A percentile compares a stretch with the other conserved stretches of the same genome.
These are phyloP conservation scores for Standfussiana lucernea DNA, from an alignment of 2,888 invertebrate genomes.

Conservation along the genomic window DNA sequence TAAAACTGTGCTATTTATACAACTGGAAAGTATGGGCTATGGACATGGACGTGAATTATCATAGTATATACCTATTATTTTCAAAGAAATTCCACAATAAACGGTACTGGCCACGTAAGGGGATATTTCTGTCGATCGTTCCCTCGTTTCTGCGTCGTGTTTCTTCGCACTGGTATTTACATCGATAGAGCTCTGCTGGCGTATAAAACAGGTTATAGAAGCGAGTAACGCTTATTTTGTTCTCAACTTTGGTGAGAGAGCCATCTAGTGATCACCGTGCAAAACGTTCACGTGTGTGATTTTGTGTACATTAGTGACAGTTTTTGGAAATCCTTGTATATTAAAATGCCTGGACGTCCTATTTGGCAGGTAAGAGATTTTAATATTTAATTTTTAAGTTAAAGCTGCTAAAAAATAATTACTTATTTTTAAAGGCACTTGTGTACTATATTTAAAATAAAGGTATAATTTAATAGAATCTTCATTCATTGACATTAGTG, in stretches of 20 bases:
- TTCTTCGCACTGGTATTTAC: conserved; percentile 86
- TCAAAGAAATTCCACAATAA: conserved; percentile 75
- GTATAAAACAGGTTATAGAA: conserved; percentile 90
- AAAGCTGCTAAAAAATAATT: neutral
- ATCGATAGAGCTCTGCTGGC: conserved; percentile 81
- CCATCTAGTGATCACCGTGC: conserved; percentile 86
- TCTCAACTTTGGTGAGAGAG: conserved; percentile 88
- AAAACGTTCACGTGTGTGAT: conserved; percentile 80
- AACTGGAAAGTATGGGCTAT: conserved; percentile 38
- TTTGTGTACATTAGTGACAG: conserved; percentile 78
- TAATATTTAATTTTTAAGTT: neutral
- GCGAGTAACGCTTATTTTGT: conserved; percentile 88
- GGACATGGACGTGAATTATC: conserved; percentile 38
- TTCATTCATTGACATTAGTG: neutral
- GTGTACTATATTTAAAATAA: neutral
- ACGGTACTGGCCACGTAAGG: conserved; percentile 79
- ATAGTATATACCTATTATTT: conserved; percentile 59
- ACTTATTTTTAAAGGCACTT: neutral
- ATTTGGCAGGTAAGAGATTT: conserved; percentile 92
- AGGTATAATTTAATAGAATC: neutral
- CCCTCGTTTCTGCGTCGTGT: conserved; percentile 85
- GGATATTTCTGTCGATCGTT: conserved; percentile 87
- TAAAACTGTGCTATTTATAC: conserved; percentile 36
- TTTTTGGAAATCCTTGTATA: conserved; percentile 72
- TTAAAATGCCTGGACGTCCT: conserved; percentile 94